Percentiles rank a stretch among this genome's conserved stretches.
These are phyloP conservation scores for Spatulosminthurus flaviceps DNA, from an alignment of 2,888 invertebrate species.

Conservation along the genomic window DNA sequence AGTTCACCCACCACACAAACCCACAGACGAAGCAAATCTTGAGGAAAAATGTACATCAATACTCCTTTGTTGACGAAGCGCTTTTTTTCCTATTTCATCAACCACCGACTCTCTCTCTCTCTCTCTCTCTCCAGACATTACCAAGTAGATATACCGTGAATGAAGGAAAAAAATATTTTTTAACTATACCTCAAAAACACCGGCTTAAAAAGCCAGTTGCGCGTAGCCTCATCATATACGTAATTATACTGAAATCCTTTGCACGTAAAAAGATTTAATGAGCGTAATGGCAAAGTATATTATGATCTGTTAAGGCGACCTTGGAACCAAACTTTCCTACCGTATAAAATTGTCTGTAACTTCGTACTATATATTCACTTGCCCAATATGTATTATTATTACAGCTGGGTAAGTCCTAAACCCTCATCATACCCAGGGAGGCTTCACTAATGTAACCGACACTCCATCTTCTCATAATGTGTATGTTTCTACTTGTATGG, in stretches of 20 bases:
- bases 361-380: not conserved
- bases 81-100: too few relatives aligned
- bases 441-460: too few relatives aligned
- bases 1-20: conserved; percentile 5
- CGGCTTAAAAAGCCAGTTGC: not conserved
- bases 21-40: not conserved
- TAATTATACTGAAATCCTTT: not conserved
- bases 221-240: not conserved
- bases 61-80: not conserved
- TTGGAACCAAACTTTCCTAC: not conserved
- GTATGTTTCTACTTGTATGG: too few relatives aligned
- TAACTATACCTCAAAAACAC: not conserved
- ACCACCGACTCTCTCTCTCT: not conserved
- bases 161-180: too few relatives aligned
- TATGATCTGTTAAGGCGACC: conserved; percentile 24
- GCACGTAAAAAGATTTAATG: conserved; percentile 13
- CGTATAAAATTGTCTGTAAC: conserved; percentile 1
- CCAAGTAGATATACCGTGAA: too few relatives aligned
- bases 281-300: not conserved
- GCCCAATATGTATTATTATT: too few relatives aligned
- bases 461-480: too few relatives aligned
- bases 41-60: not conserved
- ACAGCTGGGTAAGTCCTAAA: too few relatives aligned
- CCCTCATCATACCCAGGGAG: too few relatives aligned
- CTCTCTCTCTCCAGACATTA: not conserved